Evolutionary conservation across 2,888 invertebrate genomes (phyloP), one percentile per base, ranked within the genome.

Genomic region (Volucella inflata): DNA sequence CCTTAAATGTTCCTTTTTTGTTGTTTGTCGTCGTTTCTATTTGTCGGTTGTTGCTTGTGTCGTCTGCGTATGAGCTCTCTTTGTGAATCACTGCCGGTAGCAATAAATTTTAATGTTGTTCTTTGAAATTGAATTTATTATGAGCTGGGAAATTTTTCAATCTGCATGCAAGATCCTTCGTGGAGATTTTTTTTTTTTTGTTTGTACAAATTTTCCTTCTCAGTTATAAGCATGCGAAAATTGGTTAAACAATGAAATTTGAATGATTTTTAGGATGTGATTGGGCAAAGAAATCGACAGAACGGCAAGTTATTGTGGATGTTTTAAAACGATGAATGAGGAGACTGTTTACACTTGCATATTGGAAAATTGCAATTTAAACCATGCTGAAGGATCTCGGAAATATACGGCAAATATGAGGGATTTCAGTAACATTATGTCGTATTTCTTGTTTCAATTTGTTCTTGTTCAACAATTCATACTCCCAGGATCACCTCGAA

Each of bases 41-140:
- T 62, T 50, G 12, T 30, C 12, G 16, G 8, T 55, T 64, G 50
- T 77, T 50, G 44, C 67, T 67, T 60, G 50, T 51, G 44, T 16
- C 36, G 36, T 46, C 30, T 42, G 14, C 50, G 40, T 46, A 42
- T 21, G 14, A 30, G 9, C 38, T 21, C 44, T 40, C 16, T 30
- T 30, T 59, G 64, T 51, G 40, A 42, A 60, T 53, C 40, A 14
- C 59, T 50, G 60, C 50, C 12, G 62, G 75, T 55, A 42, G 64
- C 68, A 74, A 75, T 84, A 75, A 80, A 84, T 80, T 75, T 75
- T 75, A 80, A 84, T 84, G 79, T 70, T 84, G 48, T 75, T 79
- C 75, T 75, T 48, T 42, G 55, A 55, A 65, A 84, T 84, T 71
- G 84, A 84, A 84, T 80, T 84, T 84, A 79, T 75, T 65, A 84